Evolutionary conservation across 23 tunicate genomes (phyloP).

Genomic region (Styela plicata): DNA sequence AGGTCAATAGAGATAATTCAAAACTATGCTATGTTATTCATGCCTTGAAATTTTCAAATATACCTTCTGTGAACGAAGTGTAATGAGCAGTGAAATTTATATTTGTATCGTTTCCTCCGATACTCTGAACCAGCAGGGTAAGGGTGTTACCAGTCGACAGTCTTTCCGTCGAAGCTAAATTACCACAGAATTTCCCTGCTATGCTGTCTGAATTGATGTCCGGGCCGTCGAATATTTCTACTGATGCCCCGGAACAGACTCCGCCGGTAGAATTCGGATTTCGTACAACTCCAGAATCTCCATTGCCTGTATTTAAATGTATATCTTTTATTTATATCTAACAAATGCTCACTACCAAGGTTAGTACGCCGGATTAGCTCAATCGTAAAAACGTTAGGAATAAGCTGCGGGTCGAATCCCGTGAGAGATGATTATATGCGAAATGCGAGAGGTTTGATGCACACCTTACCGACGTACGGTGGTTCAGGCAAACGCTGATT

Average conservation of each 20-base stretch:
- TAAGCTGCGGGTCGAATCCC: no score
- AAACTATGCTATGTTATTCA: no score
- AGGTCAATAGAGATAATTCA: no score
- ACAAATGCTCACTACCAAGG: no score
- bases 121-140: constrained; percentile 37
- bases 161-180: constrained; percentile 21
- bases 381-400: no score
- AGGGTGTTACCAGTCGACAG: constrained; percentile 52
- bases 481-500: no score
- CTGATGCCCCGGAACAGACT: constrained; percentile 36
- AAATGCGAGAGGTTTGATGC: no score
- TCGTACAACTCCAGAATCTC: neutral
- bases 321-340: no score
- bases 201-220: constrained; percentile 11
- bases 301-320: constrained; percentile 46
- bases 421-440: no score
- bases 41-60: no score
- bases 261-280: neutral
- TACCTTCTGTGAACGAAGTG: constrained; percentile 65
- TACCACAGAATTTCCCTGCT: constrained; percentile 11
- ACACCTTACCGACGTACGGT: no score
- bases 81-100: constrained; percentile 65
- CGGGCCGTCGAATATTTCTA: constrained; percentile 37
- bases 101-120: constrained; percentile 56
- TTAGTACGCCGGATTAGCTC: no score